Evolutionary conservation across 2,888 invertebrate species (phyloP).

Genomic region (Geophilus truncorum): DNA sequence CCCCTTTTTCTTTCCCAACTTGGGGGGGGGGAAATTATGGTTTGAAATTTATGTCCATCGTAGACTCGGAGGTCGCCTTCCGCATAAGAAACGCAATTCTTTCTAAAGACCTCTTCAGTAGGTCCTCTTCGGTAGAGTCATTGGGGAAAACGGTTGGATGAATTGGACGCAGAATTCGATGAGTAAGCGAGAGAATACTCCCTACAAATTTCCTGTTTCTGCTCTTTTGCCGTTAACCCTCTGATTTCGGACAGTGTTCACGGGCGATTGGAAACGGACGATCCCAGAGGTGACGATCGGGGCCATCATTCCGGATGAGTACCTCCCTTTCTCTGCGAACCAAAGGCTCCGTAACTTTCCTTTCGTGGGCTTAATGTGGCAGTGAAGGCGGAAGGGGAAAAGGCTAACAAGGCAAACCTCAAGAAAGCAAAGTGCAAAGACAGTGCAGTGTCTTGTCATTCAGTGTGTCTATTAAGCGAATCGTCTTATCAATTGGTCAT

Average conservation of each 20-base stretch:
- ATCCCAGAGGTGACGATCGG: conserved; percentile 20
- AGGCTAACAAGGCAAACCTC: conserved; percentile 18
- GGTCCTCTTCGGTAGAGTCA: neutral
- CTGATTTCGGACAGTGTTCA: neutral
- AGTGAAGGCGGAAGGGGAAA: neutral
- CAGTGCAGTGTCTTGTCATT: neutral
- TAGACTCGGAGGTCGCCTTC: neutral
- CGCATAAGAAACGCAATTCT: neutral
- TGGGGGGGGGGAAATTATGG: neutral
- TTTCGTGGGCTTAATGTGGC: neutral
- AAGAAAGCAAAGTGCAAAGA: neutral
- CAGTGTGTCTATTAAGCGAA: neutral
- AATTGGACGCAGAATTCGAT: neutral
- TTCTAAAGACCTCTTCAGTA: neutral
- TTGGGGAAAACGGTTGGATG: neutral
- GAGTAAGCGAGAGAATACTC: neutral
- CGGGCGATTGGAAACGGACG: conserved; percentile 13
- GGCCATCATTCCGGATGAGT: conserved; percentile 20
- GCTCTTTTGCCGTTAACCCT: neutral
- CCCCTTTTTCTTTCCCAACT: neutral
- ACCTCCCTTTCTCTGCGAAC: neutral
- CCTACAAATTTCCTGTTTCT: neutral
- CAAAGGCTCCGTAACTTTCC: neutral
- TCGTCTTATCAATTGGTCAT: neutral
- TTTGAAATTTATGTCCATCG: neutral